Base-by-base conservation (phyloP, 1,140 invertebrate species). In the Macrobrachium nipponense region DNA sequence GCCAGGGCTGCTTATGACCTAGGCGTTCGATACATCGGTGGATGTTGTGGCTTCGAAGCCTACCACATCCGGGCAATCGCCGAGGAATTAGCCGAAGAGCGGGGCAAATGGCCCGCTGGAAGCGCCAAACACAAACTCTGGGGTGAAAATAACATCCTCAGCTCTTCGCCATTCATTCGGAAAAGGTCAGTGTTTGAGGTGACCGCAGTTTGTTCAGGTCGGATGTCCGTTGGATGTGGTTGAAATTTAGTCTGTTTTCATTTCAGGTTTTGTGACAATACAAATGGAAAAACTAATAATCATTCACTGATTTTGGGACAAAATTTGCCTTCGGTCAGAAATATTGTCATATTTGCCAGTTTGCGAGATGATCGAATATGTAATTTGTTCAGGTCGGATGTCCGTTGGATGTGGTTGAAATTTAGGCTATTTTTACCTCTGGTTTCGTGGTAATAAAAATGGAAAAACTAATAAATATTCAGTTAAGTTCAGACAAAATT, bases 1-100 rank as follows among this genome's bases (percentile, higher is more conserved):
- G 91, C 91, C 4, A 61, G 91, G 0, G 87, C 91, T 44, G 91
- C 91, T 0, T 92, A 91, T 77, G 89, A 91, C 17, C 64, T 91
- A n/a, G 91, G 91, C 7, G 89, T 92, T 4, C 89, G 91, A 12
- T 91, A 91, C 86, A 92, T 91, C 68, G 91, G 91, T 20, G 91
- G 91, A 4, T 91, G 91, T 64, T 91, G 91, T 82, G 88, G 85
- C 18, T 91, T 92, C 62, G 91, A 92, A 73, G 89, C 91, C 0
- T 91, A 92, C 72, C 91, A 92, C 87, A 91, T 92, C 61, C 78
- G 64, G 11, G 91, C 91, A 17, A 89, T 92, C 60, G 89, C 90
- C 15, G 91, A 91, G 78, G 91, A 92, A 83, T 87, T 91, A 43
- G 86, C 88, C 7, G 72, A 88, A 44, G 91, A 91, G 64, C 66